These are phyloP conservation scores for Salvelinus sp. DNA, from an alignment of 2,113 vertebrate species.

Conservation along the genomic window DNA sequence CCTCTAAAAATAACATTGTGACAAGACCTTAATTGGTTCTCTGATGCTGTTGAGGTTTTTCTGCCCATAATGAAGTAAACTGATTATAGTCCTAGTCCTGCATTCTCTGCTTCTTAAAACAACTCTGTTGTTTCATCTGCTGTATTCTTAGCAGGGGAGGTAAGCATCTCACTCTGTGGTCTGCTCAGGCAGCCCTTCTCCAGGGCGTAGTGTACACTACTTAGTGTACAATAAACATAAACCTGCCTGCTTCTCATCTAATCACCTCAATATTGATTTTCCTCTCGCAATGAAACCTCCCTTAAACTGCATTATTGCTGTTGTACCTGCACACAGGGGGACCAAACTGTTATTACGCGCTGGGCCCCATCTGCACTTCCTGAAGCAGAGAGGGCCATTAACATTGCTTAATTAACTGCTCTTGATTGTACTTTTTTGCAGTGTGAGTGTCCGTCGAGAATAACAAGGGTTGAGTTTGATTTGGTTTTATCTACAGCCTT, in stretches of 20 bases:
- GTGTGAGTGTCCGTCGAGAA: constrained; percentile 15
- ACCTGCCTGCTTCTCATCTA: constrained; percentile 6
- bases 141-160: constrained; percentile 8
- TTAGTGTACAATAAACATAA: background rate
- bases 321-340: constrained; percentile 5
- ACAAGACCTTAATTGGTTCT: constrained; percentile 20
- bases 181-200: background rate
- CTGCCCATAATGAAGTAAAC: constrained; percentile 19
- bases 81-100: constrained; percentile 11
- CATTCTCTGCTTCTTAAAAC: background rate
- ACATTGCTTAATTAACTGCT: constrained; percentile 15
- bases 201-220: background rate
- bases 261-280: constrained; percentile 23
- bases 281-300: background rate
- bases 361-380: constrained; percentile 8
- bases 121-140: background rate
- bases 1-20: constrained; percentile 7
- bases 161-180: background rate
- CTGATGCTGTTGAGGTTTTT: constrained; percentile 19
- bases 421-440: constrained; percentile 20
- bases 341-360: background rate
- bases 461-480: constrained; percentile 27
- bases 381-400: constrained; percentile 8
- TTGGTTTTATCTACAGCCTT: constrained; percentile 15
- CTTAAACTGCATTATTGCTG: background rate